Conservation (phyloP, 2,797 vertebrate genomes). For the Coracias cyanogaster region DNA sequence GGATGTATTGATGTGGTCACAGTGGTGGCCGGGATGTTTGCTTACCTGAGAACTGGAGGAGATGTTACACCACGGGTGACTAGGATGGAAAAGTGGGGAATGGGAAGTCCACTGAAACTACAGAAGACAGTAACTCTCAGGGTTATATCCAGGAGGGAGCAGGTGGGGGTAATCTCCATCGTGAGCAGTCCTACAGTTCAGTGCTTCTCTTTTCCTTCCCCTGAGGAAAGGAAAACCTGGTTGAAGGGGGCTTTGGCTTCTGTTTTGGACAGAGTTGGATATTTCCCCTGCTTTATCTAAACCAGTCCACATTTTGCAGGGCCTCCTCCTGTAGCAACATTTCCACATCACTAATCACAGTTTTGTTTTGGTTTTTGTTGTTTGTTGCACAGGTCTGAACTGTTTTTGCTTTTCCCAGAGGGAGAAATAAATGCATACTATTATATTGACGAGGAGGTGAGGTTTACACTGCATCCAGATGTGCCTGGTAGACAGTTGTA, state of each 20-base stretch:
- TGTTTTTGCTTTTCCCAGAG: neutral
- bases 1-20: neutral
- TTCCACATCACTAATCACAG: neutral
- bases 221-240: neutral
- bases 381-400: conserved; percentile 6
- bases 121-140: neutral
- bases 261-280: neutral
- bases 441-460: neutral
- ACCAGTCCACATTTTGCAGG: neutral
- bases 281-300: conserved; percentile 23
- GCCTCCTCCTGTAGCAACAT: neutral
- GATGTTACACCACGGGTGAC: neutral
- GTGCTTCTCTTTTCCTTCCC: neutral
- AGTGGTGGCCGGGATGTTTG: neutral
- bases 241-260: neutral
- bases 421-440: neutral
- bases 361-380: neutral
- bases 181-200: neutral
- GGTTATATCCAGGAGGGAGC: neutral
- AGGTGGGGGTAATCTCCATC: neutral
- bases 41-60: neutral
- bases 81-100: neutral
- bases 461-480: conserved; percentile 30
- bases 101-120: neutral
- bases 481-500: conserved; percentile 1